Evolutionary conservation across 2,888 invertebrate species (phyloP).

Genomic region (Ischnura elegans): DNA sequence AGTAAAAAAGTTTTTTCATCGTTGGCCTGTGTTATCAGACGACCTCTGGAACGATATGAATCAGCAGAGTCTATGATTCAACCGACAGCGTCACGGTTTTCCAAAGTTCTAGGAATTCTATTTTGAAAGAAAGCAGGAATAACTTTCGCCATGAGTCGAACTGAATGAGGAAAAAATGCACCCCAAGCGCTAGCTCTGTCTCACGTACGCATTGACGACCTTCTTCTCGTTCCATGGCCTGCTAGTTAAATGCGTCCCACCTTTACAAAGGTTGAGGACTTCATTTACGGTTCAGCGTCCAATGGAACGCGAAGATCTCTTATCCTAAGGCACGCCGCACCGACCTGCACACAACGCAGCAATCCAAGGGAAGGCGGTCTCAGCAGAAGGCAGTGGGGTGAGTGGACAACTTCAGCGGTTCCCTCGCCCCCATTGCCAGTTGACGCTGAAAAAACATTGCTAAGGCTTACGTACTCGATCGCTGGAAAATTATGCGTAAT

Average conservation of each 20-base stretch:
- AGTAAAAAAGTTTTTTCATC: too few relatives aligned
- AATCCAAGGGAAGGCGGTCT: too few relatives aligned
- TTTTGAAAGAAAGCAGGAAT: background rate
- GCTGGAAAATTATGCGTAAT: too few relatives aligned
- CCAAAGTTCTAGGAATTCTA: background rate
- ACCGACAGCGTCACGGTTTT: background rate
- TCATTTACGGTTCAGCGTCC: slow-evolving; percentile 37
- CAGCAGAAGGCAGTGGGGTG: too few relatives aligned
- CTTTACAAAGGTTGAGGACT: background rate
- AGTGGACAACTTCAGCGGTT: too few relatives aligned
- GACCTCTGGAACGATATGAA: too few relatives aligned
- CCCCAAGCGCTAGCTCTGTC: background rate
- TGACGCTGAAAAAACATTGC: too few relatives aligned
- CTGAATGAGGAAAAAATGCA: background rate
- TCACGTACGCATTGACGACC: background rate
- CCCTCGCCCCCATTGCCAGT: too few relatives aligned
- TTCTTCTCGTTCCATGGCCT: background rate
- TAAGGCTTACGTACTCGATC: too few relatives aligned
- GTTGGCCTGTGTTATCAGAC: too few relatives aligned
- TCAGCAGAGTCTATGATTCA: background rate
- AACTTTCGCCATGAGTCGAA: background rate
- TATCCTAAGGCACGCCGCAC: background rate
- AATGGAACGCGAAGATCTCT: slow-evolving; percentile 20
- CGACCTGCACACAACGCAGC: background rate
- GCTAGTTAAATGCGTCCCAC: background rate